Evolutionary conservation across 2,113 vertebrate species (phyloP).

Genomic region (Gambusia affinis): DNA sequence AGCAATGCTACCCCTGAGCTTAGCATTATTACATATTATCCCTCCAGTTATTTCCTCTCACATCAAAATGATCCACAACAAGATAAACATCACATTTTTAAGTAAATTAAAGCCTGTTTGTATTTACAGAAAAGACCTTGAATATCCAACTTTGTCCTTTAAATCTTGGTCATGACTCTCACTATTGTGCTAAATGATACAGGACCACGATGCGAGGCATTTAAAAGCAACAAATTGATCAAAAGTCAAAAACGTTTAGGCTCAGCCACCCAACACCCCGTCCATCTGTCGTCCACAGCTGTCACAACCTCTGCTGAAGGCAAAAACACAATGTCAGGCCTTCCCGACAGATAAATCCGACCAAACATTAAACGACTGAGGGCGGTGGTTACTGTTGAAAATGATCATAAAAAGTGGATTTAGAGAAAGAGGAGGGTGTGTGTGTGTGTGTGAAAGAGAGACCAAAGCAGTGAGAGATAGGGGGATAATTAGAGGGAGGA

Average conservation of each 20-base stretch:
- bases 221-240: slow-evolving; percentile 25
- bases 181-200: background rate
- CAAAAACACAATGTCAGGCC: background rate
- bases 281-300: slow-evolving; percentile 57
- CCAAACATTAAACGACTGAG: slow-evolving; percentile 12
- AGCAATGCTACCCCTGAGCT: background rate
- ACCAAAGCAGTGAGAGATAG: slow-evolving; percentile 41
- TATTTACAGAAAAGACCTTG: background rate
- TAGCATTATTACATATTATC: background rate
- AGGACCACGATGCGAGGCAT: background rate
- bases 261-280: slow-evolving; percentile 22
- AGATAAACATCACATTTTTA: background rate
- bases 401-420: slow-evolving; percentile 35
- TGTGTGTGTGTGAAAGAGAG: slow-evolving; percentile 7
- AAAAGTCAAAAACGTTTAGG: slow-evolving; percentile 5
- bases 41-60: background rate
- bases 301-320: slow-evolving; percentile 16
- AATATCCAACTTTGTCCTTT: background rate
- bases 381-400: slow-evolving; percentile 1
- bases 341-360: background rate
- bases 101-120: background rate
- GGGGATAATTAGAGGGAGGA: slow-evolving; percentile 31
- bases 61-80: background rate
- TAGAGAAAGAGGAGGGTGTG: slow-evolving; percentile 35
- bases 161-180: background rate